Conservation (phyloP, 1,140 invertebrate species). For the Triops longicaudatus region DNA sequence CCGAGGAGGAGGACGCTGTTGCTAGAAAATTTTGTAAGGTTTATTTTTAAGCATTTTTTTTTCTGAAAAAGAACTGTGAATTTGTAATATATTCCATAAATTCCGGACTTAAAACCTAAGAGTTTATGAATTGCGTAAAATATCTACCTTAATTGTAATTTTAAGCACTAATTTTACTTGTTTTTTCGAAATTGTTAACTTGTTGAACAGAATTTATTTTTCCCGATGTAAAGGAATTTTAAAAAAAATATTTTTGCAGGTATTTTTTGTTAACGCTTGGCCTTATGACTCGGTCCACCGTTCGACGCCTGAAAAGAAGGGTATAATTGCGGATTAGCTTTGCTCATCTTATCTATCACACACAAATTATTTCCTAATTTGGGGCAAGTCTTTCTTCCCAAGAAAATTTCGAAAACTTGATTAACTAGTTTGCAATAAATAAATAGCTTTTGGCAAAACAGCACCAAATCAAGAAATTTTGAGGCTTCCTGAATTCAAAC, state of each 20-base stretch:
- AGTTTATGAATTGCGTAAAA: too few relatives aligned
- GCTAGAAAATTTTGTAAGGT: constrained; percentile 35
- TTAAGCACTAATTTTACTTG: too few relatives aligned
- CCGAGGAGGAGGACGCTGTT: constrained; percentile 43
- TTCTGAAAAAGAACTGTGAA: background rate
- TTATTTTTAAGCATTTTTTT: constrained; percentile 24
- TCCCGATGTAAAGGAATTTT: too few relatives aligned
- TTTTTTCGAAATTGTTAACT: too few relatives aligned
- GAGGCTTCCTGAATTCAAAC: background rate
- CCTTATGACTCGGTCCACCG: constrained; percentile 10
- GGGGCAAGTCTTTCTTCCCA: background rate
- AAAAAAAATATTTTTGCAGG: background rate
- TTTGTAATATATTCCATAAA: too few relatives aligned
- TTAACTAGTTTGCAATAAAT: too few relatives aligned
- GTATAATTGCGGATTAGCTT: constrained; percentile 10
- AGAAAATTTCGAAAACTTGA: background rate
- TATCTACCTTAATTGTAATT: too few relatives aligned
- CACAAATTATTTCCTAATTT: background rate
- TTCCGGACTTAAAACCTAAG: too few relatives aligned
- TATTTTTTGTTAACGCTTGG: constrained; percentile 8
- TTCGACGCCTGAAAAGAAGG: background rate
- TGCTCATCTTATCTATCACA: background rate
- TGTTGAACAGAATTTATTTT: too few relatives aligned
- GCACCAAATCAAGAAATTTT: too few relatives aligned
- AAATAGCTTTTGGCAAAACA: background rate